These are phyloP conservation scores for Neostethus bicornis DNA, from an alignment of 2,797 vertebrate genomes.

Conservation along the genomic window DNA sequence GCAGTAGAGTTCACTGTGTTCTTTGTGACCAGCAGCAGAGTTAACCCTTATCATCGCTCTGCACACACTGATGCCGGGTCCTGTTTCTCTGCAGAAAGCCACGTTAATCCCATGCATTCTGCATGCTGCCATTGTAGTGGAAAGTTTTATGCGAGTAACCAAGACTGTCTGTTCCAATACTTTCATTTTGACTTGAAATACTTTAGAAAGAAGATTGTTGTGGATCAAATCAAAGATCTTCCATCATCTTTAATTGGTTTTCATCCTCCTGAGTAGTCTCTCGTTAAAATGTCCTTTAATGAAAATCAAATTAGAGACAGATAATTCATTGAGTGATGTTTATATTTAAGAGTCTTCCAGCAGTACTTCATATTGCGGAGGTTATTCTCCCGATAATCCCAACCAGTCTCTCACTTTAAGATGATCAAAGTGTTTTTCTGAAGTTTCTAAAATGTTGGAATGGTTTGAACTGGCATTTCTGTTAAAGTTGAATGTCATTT, in stretches of 20 bases:
- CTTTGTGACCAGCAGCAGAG: neutral
- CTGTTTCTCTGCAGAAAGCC: slow-evolving; percentile 4
- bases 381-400: neutral
- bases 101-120: slow-evolving; percentile 3
- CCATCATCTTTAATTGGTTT: neutral
- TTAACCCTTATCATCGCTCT: slow-evolving; percentile 2
- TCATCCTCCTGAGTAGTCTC: neutral
- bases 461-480: neutral
- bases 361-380: neutral
- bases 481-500: neutral
- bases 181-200: neutral
- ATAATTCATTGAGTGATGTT: neutral
- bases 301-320: neutral
- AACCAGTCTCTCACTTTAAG: neutral
- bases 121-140: slow-evolving; percentile 6
- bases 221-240: neutral
- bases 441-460: neutral
- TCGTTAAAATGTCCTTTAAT: neutral
- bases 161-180: neutral
- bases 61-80: neutral
- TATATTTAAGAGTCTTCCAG: neutral
- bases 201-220: neutral
- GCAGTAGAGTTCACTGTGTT: neutral
- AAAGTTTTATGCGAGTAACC: neutral
- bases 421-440: neutral